Evolutionary conservation across 2,113 vertebrate species (phyloP).

Genomic region (Grammomys surdaster): DNA sequence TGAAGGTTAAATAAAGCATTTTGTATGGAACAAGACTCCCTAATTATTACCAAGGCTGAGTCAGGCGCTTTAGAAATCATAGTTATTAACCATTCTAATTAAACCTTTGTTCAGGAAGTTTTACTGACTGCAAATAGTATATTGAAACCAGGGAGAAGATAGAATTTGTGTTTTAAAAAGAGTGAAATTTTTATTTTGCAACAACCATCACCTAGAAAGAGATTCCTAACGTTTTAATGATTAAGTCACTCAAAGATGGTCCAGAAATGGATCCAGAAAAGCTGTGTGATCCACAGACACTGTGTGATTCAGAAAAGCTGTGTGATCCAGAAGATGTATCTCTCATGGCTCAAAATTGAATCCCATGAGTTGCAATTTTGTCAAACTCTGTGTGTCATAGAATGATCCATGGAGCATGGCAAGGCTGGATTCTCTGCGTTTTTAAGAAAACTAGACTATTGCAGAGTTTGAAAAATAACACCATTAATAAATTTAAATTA

Average conservation of each 20-base stretch:
- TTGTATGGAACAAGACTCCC: constrained; percentile 95
- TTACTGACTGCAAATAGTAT: constrained; percentile 84
- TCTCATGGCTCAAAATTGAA: constrained; percentile 16
- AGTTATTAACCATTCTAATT: constrained; percentile 85
- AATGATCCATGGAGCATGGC: neutral
- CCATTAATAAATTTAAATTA: neutral
- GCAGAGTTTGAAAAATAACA: constrained; percentile 27
- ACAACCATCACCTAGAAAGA: neutral
- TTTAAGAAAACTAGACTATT: constrained; percentile 17
- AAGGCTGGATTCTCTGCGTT: neutral
- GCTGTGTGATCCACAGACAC: neutral
- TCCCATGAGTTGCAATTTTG: neutral
- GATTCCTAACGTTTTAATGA: constrained; percentile 48
- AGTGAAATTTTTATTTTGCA: constrained; percentile 69
- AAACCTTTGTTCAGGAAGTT: constrained; percentile 85
- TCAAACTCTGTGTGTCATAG: neutral
- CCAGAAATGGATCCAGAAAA: neutral
- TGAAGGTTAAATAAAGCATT: constrained; percentile 99
- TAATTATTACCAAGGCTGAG: constrained; percentile 87
- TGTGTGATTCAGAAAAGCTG: neutral
- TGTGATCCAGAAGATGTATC: neutral
- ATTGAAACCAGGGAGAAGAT: constrained; percentile 75
- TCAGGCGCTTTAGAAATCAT: constrained; percentile 84
- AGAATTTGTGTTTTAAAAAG: constrained; percentile 65
- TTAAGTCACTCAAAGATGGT: constrained; percentile 1